phyloP scores from a whole-genome alignment of 2,888 invertebrate genomes.

The Acrocera orbiculus region DNA sequence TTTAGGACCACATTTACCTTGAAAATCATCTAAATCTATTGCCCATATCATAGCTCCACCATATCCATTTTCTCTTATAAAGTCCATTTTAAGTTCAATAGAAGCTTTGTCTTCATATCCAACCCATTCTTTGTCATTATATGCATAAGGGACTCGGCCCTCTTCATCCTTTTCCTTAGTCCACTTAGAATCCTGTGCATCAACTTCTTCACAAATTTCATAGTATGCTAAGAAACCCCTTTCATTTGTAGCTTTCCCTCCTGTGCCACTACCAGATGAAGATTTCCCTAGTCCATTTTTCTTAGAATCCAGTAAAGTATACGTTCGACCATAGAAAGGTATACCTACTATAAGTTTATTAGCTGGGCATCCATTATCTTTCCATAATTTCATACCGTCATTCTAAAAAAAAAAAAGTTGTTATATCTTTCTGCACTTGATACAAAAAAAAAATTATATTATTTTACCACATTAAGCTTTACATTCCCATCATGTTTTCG shows the following conservation, averaged over 20 bases:
- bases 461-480: no score
- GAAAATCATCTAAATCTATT: constrained; percentile 41
- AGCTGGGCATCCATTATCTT: constrained; percentile 23
- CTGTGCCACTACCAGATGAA: constrained; percentile 26
- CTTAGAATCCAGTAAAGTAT: constrained; percentile 24
- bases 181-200: constrained; percentile 20
- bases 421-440: not conserved
- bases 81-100: constrained; percentile 24
- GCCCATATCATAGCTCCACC: constrained; percentile 45
- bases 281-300: constrained; percentile 32
- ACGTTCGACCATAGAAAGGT: constrained; percentile 29
- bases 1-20: constrained; percentile 32
- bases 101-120: constrained; percentile 28
- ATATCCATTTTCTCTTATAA: constrained; percentile 24
- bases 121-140: constrained; percentile 27
- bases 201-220: constrained; percentile 21
- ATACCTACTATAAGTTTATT: constrained; percentile 29
- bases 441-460: no score
- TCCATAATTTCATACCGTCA: constrained; percentile 26
- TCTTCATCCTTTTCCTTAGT: constrained; percentile 19
- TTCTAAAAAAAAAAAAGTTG: constrained; percentile 19
- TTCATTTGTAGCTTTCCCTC: constrained; percentile 34
- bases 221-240: constrained; percentile 37
- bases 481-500: no score
- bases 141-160: constrained; percentile 26